Base-by-base conservation (phyloP, 2,888 invertebrate genomes). In the Monoplex corrugatus region DNA sequence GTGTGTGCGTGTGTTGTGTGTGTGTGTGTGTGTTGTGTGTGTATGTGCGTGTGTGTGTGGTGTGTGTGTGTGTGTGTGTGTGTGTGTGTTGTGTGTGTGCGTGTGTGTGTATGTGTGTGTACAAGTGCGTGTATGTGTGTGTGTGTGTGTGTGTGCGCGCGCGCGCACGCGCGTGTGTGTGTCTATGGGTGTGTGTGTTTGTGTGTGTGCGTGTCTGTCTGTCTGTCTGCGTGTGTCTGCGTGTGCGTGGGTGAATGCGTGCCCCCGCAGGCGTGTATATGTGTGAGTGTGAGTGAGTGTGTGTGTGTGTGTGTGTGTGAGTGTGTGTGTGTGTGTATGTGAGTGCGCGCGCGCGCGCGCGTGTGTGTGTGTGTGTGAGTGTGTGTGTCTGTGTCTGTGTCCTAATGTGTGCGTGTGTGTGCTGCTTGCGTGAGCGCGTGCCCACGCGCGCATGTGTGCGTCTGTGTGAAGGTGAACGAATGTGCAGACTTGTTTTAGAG, bases 221-320 rank as follows among this genome's bases (percentile, higher is more conserved):
- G 63, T 19, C 13, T 23, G 23, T 63, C 16, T 63, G 63, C 23
- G 63, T 63, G 63, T 63, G 63, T 63, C 16, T 63, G 28, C 50
- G 50, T 19, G 50, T 13, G 50, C 50, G 50, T 50, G 50, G 50
- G 50, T 50, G 50, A 8, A 19, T 75, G 75, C 35, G 75, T 75
- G 75, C 35, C 16, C 23, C 16, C 23, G 63, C 23, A 23, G 13
- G 63, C 23, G 63, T 63, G 63, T 63, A 23, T 63, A 23, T 63
- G 63, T 63, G 63, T 63, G 63, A 19, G 63, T 63, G 63, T 63
- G 63, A 19, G 63, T 63, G 63, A 19, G 63, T 63, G 63, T 19
- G 63, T 63, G 63, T 63, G 63, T 63, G 63, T 63, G 63, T 63
- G 63, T 63, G 63, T 63, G 63, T 63, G 63, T 23, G 23, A 63